Evolutionary conservation across 1,140 invertebrate genomes (phyloP), one percentile per base, ranked within the genome.

Genomic region (Papilio aristodemus): DNA sequence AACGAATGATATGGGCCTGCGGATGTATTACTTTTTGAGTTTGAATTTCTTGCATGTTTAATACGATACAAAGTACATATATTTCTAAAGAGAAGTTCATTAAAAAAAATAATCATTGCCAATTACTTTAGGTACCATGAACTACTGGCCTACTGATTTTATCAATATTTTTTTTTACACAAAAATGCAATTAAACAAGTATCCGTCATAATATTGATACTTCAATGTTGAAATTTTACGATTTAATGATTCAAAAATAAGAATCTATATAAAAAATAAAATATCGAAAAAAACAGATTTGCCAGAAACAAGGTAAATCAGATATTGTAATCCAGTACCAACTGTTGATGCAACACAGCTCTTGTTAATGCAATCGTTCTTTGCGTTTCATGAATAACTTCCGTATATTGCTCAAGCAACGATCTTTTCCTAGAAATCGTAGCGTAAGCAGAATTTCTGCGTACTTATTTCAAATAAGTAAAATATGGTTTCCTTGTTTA

Each of bases 271-370:
- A 32, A 32, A 32, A 32, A 32, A 32, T 22, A 50, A 22, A 50
- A 50, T 11, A 4, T 22, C 4, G 2, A 22, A 22, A 22, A 50
- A 25, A 54, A 54, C 3, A 8, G 27, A 46, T 22, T 54, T 4
- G 9, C 17, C 5, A 54, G 19, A 54, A 22, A 17, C 2, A 6
- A 3, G 5, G 19, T 54, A 54, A 46, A 46, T 46, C 8, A 19
- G 19, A 54, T 54, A 54, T 22, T 25, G 46, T 19, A 54, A 54
- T 22, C 46, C 19, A 43, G n/a, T 43, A 14, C 41, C 41, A 22
- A 54, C 46, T 54, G 43, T 50, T 50, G 46, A 54, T 54, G 46
- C 46, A 54, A 54, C 43, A 9, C 46, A 54, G 46, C 46, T 54
- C 46, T 54, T 25, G 46, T 50, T 50, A 22, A 19, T 50, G 46